Evolutionary conservation across 2,888 invertebrate genomes (phyloP).

Genomic region (Thumatha senex): DNA sequence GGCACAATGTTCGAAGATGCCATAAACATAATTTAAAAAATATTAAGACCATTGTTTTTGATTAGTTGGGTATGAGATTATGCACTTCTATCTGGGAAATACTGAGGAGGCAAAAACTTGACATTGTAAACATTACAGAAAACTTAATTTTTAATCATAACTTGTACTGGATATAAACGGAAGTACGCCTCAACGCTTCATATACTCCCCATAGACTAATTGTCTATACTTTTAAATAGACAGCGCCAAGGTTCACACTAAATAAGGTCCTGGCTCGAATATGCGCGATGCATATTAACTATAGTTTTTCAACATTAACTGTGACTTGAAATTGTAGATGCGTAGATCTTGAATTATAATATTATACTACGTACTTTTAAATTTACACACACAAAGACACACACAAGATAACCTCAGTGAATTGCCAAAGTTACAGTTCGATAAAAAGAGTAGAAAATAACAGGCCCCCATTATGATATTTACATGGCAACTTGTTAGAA

Average conservation of each 20-base stretch:
- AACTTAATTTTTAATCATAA: conserved; percentile 20
- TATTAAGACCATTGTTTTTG: no score
- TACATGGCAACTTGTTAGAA: no score
- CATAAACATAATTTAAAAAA: no score
- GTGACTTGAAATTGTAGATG: conserved; percentile 18
- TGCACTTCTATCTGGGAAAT: no score
- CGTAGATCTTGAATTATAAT: background rate
- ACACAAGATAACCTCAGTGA: no score
- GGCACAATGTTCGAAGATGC: no score
- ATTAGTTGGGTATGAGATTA: no score
- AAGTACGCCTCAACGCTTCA: conserved; percentile 42
- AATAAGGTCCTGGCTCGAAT: conserved; percentile 35
- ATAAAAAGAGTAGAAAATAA: no score
- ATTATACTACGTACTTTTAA: background rate
- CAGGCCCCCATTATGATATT: background rate
- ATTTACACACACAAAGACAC: no score
- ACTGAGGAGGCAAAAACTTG: no score
- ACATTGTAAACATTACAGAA: background rate
- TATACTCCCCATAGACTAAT: conserved; percentile 53
- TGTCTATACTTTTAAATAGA: conserved; percentile 37
- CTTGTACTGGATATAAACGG: conserved; percentile 43
- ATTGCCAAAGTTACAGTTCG: no score
- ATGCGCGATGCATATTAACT: conserved; percentile 38
- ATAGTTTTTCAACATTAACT: conserved; percentile 14
- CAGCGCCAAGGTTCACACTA: conserved; percentile 34